These are phyloP conservation scores for Hafferia zeledoni DNA, from an alignment of 2,797 vertebrate species.

Conservation along the genomic window DNA sequence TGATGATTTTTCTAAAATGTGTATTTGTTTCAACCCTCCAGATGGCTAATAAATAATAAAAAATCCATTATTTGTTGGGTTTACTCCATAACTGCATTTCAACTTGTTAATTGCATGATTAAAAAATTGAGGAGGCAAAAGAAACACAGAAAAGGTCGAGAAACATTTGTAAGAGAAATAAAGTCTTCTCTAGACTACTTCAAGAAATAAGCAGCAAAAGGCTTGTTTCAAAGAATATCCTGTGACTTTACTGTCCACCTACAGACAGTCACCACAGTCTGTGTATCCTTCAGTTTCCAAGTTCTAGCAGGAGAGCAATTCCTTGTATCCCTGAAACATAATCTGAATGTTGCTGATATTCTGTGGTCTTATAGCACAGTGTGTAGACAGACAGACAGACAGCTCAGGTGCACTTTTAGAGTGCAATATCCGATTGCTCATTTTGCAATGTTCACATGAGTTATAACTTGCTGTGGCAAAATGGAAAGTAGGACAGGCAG, in stretches of 20 bases:
- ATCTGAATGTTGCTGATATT: not conserved
- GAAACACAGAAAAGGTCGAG: not conserved
- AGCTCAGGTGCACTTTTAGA: not conserved
- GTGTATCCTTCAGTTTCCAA: not conserved
- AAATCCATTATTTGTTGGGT: not conserved
- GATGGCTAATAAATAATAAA: not conserved
- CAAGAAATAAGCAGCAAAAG: not conserved
- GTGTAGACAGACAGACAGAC: not conserved
- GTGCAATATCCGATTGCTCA: not conserved
- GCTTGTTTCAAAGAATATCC: not conserved
- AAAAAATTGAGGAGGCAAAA: not conserved
- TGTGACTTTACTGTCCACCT: not conserved
- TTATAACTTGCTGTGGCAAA: not conserved
- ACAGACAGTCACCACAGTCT: not conserved
- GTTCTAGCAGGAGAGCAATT: not conserved
- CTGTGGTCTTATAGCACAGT: not conserved
- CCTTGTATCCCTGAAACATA: not conserved
- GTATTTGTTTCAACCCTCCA: not conserved
- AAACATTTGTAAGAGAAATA: not conserved
- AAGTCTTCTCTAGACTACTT: not conserved
- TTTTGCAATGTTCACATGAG: not conserved
- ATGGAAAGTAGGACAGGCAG: not conserved
- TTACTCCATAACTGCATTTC: not conserved
- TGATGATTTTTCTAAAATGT: not conserved
- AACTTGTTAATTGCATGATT: not conserved